A percentile compares a stretch with the other conserved stretches of the same genome.
These are phyloP conservation scores for Gasterosteus aculeatus DNA, from an alignment of 2,113 vertebrate genomes.

Conservation along the genomic window DNA sequence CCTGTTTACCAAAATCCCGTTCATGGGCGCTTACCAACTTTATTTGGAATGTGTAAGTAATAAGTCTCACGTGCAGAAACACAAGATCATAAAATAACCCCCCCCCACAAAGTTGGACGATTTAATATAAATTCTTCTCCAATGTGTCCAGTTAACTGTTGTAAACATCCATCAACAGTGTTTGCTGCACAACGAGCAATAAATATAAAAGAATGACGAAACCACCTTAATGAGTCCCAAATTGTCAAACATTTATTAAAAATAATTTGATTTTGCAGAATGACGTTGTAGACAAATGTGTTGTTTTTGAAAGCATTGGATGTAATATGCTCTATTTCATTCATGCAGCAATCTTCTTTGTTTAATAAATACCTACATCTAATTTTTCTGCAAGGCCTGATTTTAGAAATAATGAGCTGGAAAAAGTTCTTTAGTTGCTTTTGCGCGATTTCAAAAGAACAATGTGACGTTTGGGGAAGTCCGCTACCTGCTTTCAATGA, in stretches of 20 bases:
- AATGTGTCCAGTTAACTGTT: not conserved
- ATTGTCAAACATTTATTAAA: not conserved
- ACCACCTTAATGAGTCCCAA: not conserved
- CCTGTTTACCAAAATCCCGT: not conserved
- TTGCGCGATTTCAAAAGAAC: not conserved
- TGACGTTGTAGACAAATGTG: not conserved
- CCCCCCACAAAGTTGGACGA: not conserved
- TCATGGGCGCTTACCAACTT: not conserved
- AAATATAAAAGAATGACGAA: not conserved
- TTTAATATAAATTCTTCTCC: not conserved
- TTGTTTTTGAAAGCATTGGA: no score
- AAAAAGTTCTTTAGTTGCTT: not conserved
- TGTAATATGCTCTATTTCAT: no score
- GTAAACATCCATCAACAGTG: slow-evolving; percentile 12
- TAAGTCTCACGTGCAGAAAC: not conserved
- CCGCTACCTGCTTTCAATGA: not conserved
- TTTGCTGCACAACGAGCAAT: not conserved
- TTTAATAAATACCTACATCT: not conserved
- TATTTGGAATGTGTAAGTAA: not conserved
- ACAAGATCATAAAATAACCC: not conserved
- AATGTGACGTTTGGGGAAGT: not conserved
- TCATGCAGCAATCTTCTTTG: no score
- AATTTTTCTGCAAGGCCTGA: not conserved
- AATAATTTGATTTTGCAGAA: not conserved
- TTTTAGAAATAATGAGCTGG: not conserved